A percentile compares a stretch with the other conserved stretches of the same genome.
phyloP scores from a whole-genome alignment of 1,140 invertebrate genomes.

The Oreohelix idahoensis region DNA sequence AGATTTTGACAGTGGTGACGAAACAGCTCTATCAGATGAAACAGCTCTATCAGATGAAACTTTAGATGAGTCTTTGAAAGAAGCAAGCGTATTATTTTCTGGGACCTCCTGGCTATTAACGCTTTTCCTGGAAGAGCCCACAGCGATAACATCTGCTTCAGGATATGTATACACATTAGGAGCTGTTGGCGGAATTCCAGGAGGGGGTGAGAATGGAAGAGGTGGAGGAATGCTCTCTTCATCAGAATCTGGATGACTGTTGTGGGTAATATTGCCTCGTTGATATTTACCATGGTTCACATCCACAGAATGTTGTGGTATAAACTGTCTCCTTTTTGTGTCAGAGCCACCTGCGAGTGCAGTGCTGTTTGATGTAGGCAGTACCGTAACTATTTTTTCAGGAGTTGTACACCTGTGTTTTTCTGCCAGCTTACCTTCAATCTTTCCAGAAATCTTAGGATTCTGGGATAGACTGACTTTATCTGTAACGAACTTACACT shows the following conservation, averaged over 20 bases:
- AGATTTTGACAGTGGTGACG: no score
- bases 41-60: no score
- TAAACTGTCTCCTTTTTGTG: not conserved
- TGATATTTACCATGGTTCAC: not conserved
- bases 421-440: no score
- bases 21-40: no score
- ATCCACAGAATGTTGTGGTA: not conserved
- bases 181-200: slow-evolving; percentile 8
- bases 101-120: not conserved
- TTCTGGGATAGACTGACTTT: not conserved
- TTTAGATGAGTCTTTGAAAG: no score
- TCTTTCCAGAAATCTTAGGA: not conserved
- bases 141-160: not conserved
- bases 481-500: not conserved
- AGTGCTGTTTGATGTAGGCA: no score
- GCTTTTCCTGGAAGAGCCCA: not conserved
- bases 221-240: slow-evolving; percentile 50
- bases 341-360: not conserved
- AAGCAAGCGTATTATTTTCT: no score
- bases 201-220: slow-evolving; percentile 50
- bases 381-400: not conserved
- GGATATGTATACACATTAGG: not conserved
- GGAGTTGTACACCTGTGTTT: not conserved
- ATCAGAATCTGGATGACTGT: slow-evolving; percentile 32
- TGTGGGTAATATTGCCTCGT: not conserved